These are phyloP conservation scores for Akabosia matsudoensis DNA, from an alignment of 1,140 invertebrate genomes.

Conservation along the genomic window DNA sequence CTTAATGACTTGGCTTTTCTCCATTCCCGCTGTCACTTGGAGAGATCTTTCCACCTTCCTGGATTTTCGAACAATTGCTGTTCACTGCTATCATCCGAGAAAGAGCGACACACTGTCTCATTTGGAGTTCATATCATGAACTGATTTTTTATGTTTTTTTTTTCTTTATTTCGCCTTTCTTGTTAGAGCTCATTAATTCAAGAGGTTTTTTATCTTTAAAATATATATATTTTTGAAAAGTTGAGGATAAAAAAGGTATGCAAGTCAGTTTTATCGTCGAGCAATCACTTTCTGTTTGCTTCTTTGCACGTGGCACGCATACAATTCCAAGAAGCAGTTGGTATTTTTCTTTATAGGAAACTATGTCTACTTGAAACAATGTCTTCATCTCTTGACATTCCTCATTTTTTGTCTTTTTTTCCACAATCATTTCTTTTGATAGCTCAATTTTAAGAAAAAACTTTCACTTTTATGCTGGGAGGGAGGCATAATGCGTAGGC, in stretches of 20 bases:
- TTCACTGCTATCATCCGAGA: no score
- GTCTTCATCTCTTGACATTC: neutral
- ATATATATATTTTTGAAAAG: neutral
- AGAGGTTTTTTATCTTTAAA: conserved; percentile 12
- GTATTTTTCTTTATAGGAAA: neutral
- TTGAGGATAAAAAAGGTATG: neutral
- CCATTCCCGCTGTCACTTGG: no score
- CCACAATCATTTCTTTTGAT: neutral
- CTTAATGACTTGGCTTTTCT: no score
- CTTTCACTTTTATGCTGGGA: neutral
- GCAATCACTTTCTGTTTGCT: neutral
- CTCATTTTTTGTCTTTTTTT: neutral
- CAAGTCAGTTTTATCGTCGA: neutral
- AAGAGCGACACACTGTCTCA: neutral
- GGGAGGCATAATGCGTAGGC: no score
- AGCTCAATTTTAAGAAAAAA: conserved; percentile 1
- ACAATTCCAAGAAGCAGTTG: neutral
- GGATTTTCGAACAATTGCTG: no score
- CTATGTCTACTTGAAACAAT: no score
- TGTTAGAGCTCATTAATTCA: conserved; percentile 25
- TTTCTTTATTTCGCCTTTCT: neutral
- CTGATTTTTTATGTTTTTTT: neutral
- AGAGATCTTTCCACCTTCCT: no score
- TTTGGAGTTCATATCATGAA: conserved; percentile 1
- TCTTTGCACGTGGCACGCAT: conserved; percentile 9